phyloP scores from a whole-genome alignment of 1,140 invertebrate species.

The fruit fly (Drosophila melanogaster) region Release_6_plus_ISO1_MT NT_033779.5:10060501-10061000 shows the following conservation, averaged over 20 bases:
- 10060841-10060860: slow-evolving; percentile 44
- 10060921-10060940: slow-evolving; percentile 16
- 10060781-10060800: slow-evolving; percentile 69
- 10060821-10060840: slow-evolving; percentile 64
- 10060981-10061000: not conserved
- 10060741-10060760: slow-evolving; percentile 41
- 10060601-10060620: not conserved
- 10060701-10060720: slow-evolving; percentile 61
- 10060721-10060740: slow-evolving; percentile 62
- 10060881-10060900: slow-evolving; percentile 69
- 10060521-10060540: slow-evolving; percentile 43
- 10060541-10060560: slow-evolving; percentile 31
- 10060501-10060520: slow-evolving; percentile 64
- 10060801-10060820: slow-evolving; percentile 15
- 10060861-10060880: slow-evolving; percentile 62
- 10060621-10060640: slow-evolving; percentile 18
- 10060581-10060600: slow-evolving; percentile 1
- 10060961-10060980: not conserved
- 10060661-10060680: slow-evolving; percentile 50
- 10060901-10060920: slow-evolving; percentile 35
- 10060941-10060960: slow-evolving; percentile 11
- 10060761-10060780: slow-evolving; percentile 31
- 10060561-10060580: slow-evolving; percentile 12
- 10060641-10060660: slow-evolving; percentile 38
- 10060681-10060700: slow-evolving; percentile 73